A percentile compares a stretch with the other conserved stretches of the same genome.
These are phyloP conservation scores for Tineola bisselliella DNA, from an alignment of 2,888 invertebrate genomes.

Conservation along the genomic window DNA sequence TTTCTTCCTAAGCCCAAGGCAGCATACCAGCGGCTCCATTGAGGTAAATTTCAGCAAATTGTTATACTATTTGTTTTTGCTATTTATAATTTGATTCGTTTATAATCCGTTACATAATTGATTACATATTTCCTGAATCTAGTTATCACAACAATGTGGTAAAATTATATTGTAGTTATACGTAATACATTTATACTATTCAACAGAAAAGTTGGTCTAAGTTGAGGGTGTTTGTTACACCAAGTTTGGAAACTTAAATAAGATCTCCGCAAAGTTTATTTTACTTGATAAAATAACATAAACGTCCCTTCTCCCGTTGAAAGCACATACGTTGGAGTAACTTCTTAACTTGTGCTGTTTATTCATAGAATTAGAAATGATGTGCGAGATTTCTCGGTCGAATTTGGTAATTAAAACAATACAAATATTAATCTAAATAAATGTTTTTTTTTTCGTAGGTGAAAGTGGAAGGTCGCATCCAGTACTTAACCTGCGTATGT, in stretches of 20 bases:
- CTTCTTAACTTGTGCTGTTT: constrained; percentile 32
- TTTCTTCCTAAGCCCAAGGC: constrained; percentile 95
- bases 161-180: background rate
- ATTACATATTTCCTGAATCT: background rate
- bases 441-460: constrained; percentile 70
- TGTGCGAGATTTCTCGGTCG: constrained; percentile 21
- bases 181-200: constrained; percentile 6
- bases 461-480: constrained; percentile 88
- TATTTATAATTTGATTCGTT: no score
- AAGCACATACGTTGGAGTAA: constrained; percentile 26
- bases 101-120: no score
- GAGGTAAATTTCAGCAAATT: constrained; percentile 75
- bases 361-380: constrained; percentile 43
- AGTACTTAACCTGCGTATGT: constrained; percentile 93
- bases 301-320: constrained; percentile 22
- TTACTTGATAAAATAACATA: constrained; percentile 38
- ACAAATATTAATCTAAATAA: background rate
- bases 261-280: constrained; percentile 46
- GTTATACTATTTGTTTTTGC: no score
- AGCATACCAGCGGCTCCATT: constrained; percentile 86
- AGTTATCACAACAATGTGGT: background rate
- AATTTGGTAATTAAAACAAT: constrained; percentile 12
- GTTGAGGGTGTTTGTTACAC: constrained; percentile 20
- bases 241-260: constrained; percentile 46
- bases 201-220: constrained; percentile 13